phyloP scores from a whole-genome alignment of 37 sponge, comb jelly and placozoan species.

The Bolinopsis microptera region DNA sequence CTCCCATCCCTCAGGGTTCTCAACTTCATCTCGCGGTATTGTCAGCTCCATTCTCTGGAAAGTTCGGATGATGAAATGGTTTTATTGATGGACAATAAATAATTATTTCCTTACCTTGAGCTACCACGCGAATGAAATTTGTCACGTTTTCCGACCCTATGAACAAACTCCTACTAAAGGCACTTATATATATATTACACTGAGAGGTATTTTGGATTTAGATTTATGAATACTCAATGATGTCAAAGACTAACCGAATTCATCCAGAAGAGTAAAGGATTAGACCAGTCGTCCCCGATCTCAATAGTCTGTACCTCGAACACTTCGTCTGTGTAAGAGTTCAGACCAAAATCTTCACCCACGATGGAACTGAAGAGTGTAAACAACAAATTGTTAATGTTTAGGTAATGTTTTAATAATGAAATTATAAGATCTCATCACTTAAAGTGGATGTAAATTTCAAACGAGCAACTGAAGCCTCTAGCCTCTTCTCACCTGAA shows the following conservation, averaged over 20 bases:
- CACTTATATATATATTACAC: too few species aligned
- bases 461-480: not conserved
- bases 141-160: too few species aligned
- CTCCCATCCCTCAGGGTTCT: not conserved
- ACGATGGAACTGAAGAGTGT: not conserved
- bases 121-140: too few species aligned
- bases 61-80: not conserved
- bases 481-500: not conserved
- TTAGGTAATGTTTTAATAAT: too few species aligned
- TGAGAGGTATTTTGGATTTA: too few species aligned
- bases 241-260: constrained; percentile 9
- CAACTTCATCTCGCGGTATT: not conserved
- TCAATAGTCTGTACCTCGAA: constrained; percentile 38
- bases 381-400: not conserved
- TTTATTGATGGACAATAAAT: not conserved
- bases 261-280: constrained; percentile 19
- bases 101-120: not conserved
- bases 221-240: too few species aligned
- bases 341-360: constrained; percentile 12
- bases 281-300: constrained; percentile 19
- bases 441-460: too few species aligned
- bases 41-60: constrained; percentile 21
- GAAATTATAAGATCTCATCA: too few species aligned
- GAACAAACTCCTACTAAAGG: too few species aligned
- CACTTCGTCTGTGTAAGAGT: not conserved